Evolutionary conservation across 64 coral and sea anemone genomes (phyloP).

Genomic region (Platygyra sinensis): DNA sequence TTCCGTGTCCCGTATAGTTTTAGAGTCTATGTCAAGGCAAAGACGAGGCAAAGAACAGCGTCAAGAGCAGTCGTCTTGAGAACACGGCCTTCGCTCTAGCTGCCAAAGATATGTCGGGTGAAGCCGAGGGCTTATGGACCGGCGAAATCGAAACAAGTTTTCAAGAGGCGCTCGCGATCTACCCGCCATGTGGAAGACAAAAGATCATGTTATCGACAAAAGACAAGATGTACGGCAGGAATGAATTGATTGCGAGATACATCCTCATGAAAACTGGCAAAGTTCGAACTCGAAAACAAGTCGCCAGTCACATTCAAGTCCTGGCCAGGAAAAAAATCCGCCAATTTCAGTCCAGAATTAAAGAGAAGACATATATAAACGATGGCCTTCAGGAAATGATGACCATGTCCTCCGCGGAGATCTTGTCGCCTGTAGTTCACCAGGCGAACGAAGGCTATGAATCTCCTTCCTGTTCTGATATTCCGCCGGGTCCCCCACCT

Average conservation of each 20-base stretch:
- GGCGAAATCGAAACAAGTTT: slow-evolving; percentile 99
- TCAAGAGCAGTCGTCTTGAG: neutral
- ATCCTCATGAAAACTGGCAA: slow-evolving; percentile 99
- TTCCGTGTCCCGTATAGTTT: neutral
- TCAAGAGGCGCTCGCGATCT: slow-evolving; percentile 98
- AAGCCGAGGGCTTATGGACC: slow-evolving; percentile 90
- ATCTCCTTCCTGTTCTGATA: slow-evolving; percentile 22
- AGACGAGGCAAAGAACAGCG: neutral
- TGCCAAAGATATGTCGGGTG: slow-evolving; percentile 33
- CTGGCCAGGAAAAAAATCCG: slow-evolving; percentile 93
- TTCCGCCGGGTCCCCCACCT: neutral
- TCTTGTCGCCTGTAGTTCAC: slow-evolving; percentile 77
- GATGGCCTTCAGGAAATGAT: slow-evolving; percentile 88
- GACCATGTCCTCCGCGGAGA: slow-evolving; percentile 85
- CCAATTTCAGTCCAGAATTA: slow-evolving; percentile 84
- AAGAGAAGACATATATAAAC: slow-evolving; percentile 69
- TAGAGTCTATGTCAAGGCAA: neutral
- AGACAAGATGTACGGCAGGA: slow-evolving; percentile 99
- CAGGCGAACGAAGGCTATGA: slow-evolving; percentile 19
- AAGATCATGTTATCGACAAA: slow-evolving; percentile 99
- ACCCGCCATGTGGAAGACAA: slow-evolving; percentile 97
- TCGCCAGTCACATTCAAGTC: slow-evolving; percentile 98
- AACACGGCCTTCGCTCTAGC: neutral
- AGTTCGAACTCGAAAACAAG: slow-evolving; percentile 92
- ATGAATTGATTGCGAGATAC: slow-evolving; percentile 95